phyloP scores from a whole-genome alignment of 2,797 vertebrate genomes.

The Euphonia xanthogaster region DNA sequence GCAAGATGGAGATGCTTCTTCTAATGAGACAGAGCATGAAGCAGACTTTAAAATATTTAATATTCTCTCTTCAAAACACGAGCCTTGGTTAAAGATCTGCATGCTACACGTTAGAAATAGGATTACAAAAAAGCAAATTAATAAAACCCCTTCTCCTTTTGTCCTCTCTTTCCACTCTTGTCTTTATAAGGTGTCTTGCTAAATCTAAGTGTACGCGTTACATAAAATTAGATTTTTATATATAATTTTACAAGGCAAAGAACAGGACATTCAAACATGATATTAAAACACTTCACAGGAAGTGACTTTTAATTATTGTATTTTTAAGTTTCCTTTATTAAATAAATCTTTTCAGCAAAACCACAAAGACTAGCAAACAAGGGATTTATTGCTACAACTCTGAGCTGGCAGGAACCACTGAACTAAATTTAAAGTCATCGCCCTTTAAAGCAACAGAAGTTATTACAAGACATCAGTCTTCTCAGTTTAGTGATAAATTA shows the following conservation, averaged over 20 bases:
- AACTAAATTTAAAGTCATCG: conserved; percentile 73
- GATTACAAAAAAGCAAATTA: neutral
- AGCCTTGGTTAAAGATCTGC: neutral
- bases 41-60: neutral
- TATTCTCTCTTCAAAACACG: neutral
- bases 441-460: conserved; percentile 72
- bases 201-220: neutral
- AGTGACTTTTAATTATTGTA: neutral
- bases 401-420: conserved; percentile 33
- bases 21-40: neutral
- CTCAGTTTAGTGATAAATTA: conserved; percentile 84
- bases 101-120: neutral
- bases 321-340: neutral
- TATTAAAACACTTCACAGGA: neutral
- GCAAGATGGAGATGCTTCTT: neutral
- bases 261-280: neutral
- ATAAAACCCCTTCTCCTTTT: neutral
- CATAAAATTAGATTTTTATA: neutral
- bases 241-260: neutral
- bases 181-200: neutral
- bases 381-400: conserved; percentile 8
- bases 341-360: neutral
- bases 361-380: neutral
- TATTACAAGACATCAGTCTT: conserved; percentile 75
- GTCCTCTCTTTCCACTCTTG: neutral